These are phyloP conservation scores for Protonemura montana DNA, from an alignment of 2,888 invertebrate species.

Conservation along the genomic window DNA sequence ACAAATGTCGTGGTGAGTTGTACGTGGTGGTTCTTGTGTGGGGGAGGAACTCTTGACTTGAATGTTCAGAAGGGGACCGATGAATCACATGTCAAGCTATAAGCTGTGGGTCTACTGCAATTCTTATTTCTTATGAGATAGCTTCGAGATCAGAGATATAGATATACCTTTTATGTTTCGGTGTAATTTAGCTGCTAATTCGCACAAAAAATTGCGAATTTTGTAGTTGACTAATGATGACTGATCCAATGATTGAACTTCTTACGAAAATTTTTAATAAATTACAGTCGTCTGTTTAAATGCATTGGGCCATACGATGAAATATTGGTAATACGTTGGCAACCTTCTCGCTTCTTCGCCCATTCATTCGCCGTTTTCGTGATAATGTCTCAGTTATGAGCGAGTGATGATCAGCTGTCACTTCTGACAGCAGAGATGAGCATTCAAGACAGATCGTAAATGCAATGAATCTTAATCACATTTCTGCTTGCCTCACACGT, in stretches of 20 bases:
- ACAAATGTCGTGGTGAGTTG: too few relatives aligned
- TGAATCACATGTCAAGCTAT: too few relatives aligned
- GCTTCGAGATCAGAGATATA: too few relatives aligned
- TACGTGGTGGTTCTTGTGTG: too few relatives aligned
- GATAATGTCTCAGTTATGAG: slow-evolving; percentile 17
- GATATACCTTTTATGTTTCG: too few relatives aligned
- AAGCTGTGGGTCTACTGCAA: too few relatives aligned
- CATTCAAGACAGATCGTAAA: background rate
- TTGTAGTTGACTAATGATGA: too few relatives aligned
- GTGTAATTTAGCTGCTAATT: too few relatives aligned
- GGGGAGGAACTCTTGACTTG: too few relatives aligned
- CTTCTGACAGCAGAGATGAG: background rate
- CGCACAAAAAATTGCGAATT: too few relatives aligned
- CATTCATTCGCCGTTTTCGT: background rate
- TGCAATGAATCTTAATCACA: slow-evolving; percentile 23
- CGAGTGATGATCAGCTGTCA: slow-evolving; percentile 18
- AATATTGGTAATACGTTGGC: background rate
- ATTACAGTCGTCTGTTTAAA: background rate
- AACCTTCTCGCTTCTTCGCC: background rate
- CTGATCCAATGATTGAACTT: background rate
- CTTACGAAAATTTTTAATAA: background rate
- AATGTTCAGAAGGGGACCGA: too few relatives aligned
- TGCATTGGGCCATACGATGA: background rate
- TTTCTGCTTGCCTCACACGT: background rate
- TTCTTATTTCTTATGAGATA: too few relatives aligned